phyloP scores from a whole-genome alignment of 2,113 vertebrate species.

The Picathartes gymnocephalus region DNA sequence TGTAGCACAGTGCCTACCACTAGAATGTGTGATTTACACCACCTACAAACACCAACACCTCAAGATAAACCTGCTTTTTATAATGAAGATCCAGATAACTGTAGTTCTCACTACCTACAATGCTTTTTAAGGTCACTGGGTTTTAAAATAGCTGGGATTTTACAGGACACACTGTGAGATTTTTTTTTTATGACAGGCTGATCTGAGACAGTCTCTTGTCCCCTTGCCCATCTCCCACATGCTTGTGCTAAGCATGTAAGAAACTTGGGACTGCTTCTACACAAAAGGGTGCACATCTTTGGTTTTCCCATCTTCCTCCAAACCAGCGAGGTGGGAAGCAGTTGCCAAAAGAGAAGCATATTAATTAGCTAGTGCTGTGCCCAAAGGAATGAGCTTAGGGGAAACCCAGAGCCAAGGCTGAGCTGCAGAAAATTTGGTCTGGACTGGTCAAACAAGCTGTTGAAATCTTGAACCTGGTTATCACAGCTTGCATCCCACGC shows the following conservation, averaged over 20 bases:
- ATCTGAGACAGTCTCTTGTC: not conserved
- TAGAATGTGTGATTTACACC: slow-evolving; percentile 35
- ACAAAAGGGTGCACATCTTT: not conserved
- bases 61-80: slow-evolving; percentile 19
- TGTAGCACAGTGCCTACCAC: slow-evolving; percentile 60
- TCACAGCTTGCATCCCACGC: not conserved
- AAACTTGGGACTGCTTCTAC: not conserved
- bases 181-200: not conserved
- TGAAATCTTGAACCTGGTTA: not conserved
- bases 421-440: not conserved
- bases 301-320: not conserved
- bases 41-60: slow-evolving; percentile 30
- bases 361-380: not conserved
- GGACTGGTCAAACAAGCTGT: not conserved
- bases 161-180: not conserved
- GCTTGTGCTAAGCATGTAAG: not conserved
- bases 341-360: not conserved
- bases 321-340: rapidly evolving
- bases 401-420: not conserved
- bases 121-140: not conserved
- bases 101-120: not conserved
- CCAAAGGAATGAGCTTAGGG: not conserved
- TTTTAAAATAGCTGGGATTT: slow-evolving; percentile 1
- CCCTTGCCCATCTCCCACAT: not conserved
- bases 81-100: not conserved